Percentiles rank a stretch among this genome's conserved stretches.
These are phyloP conservation scores for Colossoma macropomum DNA, from an alignment of 2,113 vertebrate genomes.

Conservation along the genomic window DNA sequence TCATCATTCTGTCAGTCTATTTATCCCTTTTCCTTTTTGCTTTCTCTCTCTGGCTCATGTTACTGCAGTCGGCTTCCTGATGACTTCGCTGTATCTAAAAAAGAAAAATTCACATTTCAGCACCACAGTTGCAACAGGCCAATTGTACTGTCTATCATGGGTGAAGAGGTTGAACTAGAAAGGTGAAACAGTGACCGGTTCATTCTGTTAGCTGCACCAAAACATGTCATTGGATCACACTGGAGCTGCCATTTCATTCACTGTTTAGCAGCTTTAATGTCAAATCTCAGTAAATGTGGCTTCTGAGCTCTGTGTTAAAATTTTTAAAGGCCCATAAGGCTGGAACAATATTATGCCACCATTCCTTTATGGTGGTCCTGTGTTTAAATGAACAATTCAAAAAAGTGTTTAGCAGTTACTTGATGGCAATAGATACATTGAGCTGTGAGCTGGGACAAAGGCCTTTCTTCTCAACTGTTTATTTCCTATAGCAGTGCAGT, in stretches of 20 bases:
- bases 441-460: not conserved
- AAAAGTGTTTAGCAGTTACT: not conserved
- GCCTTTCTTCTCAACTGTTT: not conserved
- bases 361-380: not conserved
- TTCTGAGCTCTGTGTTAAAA: not conserved
- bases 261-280: too few species aligned
- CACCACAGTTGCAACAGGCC: not conserved
- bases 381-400: not conserved
- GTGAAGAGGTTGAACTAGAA: not conserved
- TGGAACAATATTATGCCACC: not conserved
- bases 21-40: not conserved
- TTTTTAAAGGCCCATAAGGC: not conserved
- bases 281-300: not conserved
- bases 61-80: constrained; percentile 16
- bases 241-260: not conserved
- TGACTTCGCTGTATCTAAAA: not conserved
- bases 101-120: constrained; percentile 6
- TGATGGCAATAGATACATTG: not conserved
- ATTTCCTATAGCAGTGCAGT: not conserved
- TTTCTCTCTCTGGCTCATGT: not conserved
- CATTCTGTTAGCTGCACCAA: not conserved
- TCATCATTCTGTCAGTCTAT: not conserved
- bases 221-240: too few species aligned
- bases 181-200: not conserved
- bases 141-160: not conserved